Base-by-base conservation (phyloP, 2,113 vertebrate species). In the Hippolais icterina region DNA sequence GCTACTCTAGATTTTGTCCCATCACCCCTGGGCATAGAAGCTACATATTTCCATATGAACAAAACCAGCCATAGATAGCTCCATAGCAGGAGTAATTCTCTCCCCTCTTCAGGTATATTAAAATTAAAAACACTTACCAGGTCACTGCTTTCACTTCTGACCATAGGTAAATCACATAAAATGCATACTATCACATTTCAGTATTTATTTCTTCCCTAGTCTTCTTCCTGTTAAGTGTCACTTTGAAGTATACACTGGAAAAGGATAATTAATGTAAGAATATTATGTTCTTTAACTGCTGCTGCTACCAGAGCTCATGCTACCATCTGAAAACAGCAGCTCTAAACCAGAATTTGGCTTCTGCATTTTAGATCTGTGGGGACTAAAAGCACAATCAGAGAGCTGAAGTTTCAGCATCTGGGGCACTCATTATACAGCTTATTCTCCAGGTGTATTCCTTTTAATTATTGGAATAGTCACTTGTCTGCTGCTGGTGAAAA, bases 371-470 rank as follows among this genome's bases (percentile, higher is more conserved):
- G 60, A 63, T 52, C 85, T 71, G 21, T 66, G 23, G 60, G 76
- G 49, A 46, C 49, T 3, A 5, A 90, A 89, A 41, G 44, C 23
- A 81, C 69, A 81, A 47, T 72, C 81, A 83, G 61, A 89, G 69
- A 68, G 52, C 56, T 89, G 83, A 95, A 95, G 37, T 83, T 94
- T 81, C 72, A 68, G 9, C 76, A 94, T 95, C 83, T 93, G 88
- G 69, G 79, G 37, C 86, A 87, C 87, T 92, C 72, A 89, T 93
- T 94, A 94, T 50, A 71, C 11, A 3, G n/a, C 31, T 89, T 87
- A 83, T 93, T 96, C 92, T 97, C 85, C 46, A 90, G 71, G 60
- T 94, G 35, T 96, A 69, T 93, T 93, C 61, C 72, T 93, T 93
- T 75, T 94, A 95, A 94, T 97, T 92, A 92, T 89, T 84, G 69